Evolutionary conservation across 1,140 invertebrate species (phyloP), one percentile per base, ranked within the genome.

Genomic region (Elymnias hypermnestra): DNA sequence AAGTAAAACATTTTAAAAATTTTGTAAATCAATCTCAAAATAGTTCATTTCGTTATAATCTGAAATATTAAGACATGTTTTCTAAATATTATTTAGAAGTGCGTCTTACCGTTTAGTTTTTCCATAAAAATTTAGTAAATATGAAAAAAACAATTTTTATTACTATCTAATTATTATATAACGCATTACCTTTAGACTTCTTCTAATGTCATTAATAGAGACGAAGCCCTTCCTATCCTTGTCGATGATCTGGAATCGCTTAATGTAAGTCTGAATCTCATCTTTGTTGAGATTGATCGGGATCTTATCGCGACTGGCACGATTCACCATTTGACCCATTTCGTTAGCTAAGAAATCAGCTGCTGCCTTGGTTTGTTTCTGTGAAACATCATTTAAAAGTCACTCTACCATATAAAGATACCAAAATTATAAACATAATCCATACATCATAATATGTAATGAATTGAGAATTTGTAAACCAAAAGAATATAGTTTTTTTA

Each of bases 141-240:
- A 15, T 39, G 46, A n/a, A 19, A n/a, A 26, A 14, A n/a, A 42
- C 42, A 33, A 53, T 8, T 39, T 25, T 21, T 21, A 4, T 21
- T 21, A 21, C 19, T 21, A 4, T n/a, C n/a, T n/a, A n/a, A n/a
- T n/a, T n/a, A n/a, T 4, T 0, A 29, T 4, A 29, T 5, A 29
- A 38, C 19, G 40, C 21, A 9, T 53, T 89, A 98, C 97, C 93
- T 99, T 97, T 12, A 99, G 90, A 76, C 95, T 95, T 72, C 94
- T 89, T 51, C 97, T 89, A 47, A 99, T 95, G 82, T 99, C 98
- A 78, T 98, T 98, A 48, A 99, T 94, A 19, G 97, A 98, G 29
- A 99, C 97, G 70, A 97, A 99, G 59, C 98, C 98, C 81, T 99
- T 99, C 62, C 93, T 92, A 71, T 98, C 98, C 60, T 93, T 93